phyloP scores from a whole-genome alignment of 2,113 vertebrate species.

The Sylvicapra grimmia region DNA sequence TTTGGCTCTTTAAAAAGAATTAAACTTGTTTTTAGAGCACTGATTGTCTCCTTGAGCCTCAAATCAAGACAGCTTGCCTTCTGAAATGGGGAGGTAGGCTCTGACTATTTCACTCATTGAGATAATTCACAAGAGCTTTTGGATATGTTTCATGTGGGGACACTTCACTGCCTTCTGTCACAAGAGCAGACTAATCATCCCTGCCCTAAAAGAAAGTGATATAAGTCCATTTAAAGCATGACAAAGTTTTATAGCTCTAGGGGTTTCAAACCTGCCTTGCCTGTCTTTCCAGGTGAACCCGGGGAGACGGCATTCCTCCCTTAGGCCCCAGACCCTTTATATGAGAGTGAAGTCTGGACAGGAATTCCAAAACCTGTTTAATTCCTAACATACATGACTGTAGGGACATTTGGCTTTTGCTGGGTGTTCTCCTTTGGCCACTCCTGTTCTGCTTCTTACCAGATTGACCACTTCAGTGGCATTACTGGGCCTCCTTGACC shows the following conservation, averaged over 20 bases:
- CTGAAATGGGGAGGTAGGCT: neutral
- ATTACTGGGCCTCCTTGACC: no score
- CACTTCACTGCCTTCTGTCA: neutral
- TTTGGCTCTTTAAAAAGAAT: neutral
- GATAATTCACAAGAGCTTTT: neutral
- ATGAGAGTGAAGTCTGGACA: neutral
- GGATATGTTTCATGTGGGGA: neutral
- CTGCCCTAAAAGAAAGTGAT: neutral
- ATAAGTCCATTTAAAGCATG: neutral
- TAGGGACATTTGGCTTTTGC: neutral
- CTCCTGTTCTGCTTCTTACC: neutral
- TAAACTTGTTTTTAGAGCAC: neutral
- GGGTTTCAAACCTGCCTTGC: neutral
- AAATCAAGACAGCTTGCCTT: neutral
- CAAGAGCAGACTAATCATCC: neutral
- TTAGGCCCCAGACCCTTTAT: neutral
- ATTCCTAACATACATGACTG: neutral
- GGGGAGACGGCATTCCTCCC: neutral
- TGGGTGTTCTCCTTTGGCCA: accelerated
- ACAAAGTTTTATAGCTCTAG: neutral
- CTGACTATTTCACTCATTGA: neutral
- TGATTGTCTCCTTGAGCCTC: neutral
- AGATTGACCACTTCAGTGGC: neutral
- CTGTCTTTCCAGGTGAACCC: neutral
- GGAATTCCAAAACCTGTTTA: neutral